Evolutionary conservation across 37 sponge, comb jelly and placozoan genomes (phyloP).

Genomic region (Beroe ovata): DNA sequence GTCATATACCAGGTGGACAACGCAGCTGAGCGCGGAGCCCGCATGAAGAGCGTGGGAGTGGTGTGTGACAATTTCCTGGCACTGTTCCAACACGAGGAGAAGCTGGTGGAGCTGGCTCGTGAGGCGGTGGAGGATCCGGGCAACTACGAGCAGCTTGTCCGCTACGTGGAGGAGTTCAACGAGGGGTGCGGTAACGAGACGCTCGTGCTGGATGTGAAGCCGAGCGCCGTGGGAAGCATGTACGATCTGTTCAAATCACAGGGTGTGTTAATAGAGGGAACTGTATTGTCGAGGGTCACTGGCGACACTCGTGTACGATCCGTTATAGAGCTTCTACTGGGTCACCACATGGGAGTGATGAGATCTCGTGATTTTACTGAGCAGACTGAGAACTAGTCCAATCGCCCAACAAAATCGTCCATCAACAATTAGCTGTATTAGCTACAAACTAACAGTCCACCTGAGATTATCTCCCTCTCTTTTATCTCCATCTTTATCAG

Average conservation of each 20-base stretch:
- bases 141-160: constrained; percentile 11
- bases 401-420: too few species aligned
- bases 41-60: constrained; percentile 96
- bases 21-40: constrained; percentile 86
- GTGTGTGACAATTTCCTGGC: constrained; percentile 73
- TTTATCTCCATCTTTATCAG: too few species aligned
- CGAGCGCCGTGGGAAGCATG: constrained; percentile 40
- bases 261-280: too few species aligned
- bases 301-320: too few species aligned
- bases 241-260: constrained; percentile 65
- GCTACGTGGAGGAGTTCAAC: constrained; percentile 24
- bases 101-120: constrained; percentile 12
- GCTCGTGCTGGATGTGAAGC: constrained; percentile 31
- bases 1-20: constrained; percentile 70
- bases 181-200: background rate
- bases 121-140: constrained; percentile 33
- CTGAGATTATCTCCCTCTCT: too few species aligned
- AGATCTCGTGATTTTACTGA: too few species aligned
- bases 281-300: too few species aligned
- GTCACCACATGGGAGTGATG: too few species aligned
- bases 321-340: too few species aligned
- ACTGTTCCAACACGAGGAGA: constrained; percentile 81
- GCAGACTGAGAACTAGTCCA: too few species aligned
- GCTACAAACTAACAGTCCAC: too few species aligned
- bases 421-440: too few species aligned